Evolutionary conservation across 2,888 invertebrate genomes (phyloP), one percentile per base, ranked within the genome.

Genomic region (Prosopocoilus inquinatus): DNA sequence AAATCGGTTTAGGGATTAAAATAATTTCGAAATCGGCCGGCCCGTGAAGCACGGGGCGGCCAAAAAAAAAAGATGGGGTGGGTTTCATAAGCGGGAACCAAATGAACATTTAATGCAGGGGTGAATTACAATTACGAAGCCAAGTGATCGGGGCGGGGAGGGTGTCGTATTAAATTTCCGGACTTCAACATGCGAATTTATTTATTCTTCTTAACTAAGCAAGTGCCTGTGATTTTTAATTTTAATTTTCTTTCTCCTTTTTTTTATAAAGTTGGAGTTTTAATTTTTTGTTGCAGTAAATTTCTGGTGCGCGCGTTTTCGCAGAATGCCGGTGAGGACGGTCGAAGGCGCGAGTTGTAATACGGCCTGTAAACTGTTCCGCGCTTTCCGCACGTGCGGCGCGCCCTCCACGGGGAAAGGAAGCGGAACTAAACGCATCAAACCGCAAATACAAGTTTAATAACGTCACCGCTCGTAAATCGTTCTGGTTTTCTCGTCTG

Each of bases 101-200:
- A 75, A 75, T 75, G 75, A 74, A 71, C 75, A 75, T 75, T 75
- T 74, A 75, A 75, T 75, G 67, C 15, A 67, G 69, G 72, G 71
- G 70, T 67, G 66, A 63, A 65, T 70, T 70, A 71, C 67, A 68
- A 67, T n/a, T n/a, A n/a, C n/a, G n/a, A 68, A 46, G 32, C 32
- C 46, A 46, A 46, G 15, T 28, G 38, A 38, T 12, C 7, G 12
- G 5, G 5, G 3, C n/a, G n/a, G n/a, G n/a, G n/a, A n/a, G n/a
- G n/a, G n/a, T n/a, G 38, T 5, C 38, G 38, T 38, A 38, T 38
- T 38, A 4, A 2, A 38, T 8, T 38, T 38, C 38, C 5, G 38
- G 38, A 28, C 20, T 28, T 28, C n/a, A n/a, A n/a, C n/a, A n/a
- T n/a, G n/a, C n/a, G n/a, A n/a, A n/a, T n/a, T n/a, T n/a, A n/a